Evolutionary conservation across 2,888 invertebrate genomes (phyloP), one percentile per base, ranked within the genome.

Genomic region (Platycheirus albimanus): DNA sequence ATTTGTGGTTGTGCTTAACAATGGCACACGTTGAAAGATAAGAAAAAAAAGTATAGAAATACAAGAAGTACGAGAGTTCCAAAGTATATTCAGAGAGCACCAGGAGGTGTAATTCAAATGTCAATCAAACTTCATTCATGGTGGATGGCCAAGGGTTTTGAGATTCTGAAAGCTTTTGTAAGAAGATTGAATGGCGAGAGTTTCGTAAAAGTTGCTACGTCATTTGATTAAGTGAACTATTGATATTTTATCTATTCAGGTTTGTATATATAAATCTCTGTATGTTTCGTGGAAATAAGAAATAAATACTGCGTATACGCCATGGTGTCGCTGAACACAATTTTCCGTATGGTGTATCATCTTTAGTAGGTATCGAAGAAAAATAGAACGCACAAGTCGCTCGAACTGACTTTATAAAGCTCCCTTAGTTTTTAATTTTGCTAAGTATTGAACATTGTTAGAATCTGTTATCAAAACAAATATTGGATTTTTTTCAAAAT

Each of bases 1-100:
- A 71, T 63, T 77, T 70, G 71, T 41, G 71, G 17, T 64, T 41
- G 36, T 38, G 13, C 61, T 30, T 28, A 45, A 76, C 69, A 76
- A 54, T 69, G 43, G 52, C 3, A 47, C 33, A 24, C 8, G 47
- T 17, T 41, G 4, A 36, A 15, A 72, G 20, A 56, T 38, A 43
- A 41, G 5, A 47, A 64, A n/a, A 2, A 15, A 33, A 5, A 28
- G 43, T 17, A 36, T 4, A n/a, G 8, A 7, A 1, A 33, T 33
- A 33, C 8, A 33, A 33, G 7, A 33, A 33, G 7, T 8, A 33
- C 30, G 30, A 33, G 30, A n/a, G n/a, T n/a, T n/a, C n/a, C n/a
- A n/a, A n/a, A n/a, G n/a, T 19, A 24, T 24, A 41, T 58, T 41
- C 58, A 41, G 41, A 41, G 41, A 20, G 13, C n/a, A n/a, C n/a